Percentiles rank a stretch among this genome's conserved stretches.
phyloP scores from a whole-genome alignment of 92 coral and sea anemone genomes.

The Parazoanthus swiftii region DNA sequence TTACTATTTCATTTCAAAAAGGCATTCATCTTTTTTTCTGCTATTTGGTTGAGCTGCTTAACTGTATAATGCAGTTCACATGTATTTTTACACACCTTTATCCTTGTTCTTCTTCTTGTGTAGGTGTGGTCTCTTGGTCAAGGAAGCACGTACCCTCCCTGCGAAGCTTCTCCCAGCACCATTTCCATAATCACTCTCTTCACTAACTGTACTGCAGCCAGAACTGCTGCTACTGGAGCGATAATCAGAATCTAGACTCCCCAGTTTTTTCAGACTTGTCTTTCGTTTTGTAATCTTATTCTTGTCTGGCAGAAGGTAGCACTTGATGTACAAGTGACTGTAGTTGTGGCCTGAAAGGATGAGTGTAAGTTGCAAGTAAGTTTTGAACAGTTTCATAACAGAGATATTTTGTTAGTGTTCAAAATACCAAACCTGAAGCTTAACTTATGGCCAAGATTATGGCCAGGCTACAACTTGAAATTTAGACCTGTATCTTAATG shows the following conservation, averaged over 20 bases:
- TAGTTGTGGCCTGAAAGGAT: constrained; percentile 69
- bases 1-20: no score
- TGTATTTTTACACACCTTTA: constrained; percentile 52
- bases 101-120: constrained; percentile 62
- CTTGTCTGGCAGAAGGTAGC: constrained; percentile 81
- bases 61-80: no score
- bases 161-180: constrained; percentile 48
- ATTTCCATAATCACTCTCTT: constrained; percentile 46
- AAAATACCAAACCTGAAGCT: no score
- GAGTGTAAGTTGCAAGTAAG: not conserved
- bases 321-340: constrained; percentile 79
- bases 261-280: constrained; percentile 67
- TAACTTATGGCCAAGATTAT: no score
- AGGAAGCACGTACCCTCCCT: constrained; percentile 63
- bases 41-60: no score
- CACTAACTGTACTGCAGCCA: constrained; percentile 51
- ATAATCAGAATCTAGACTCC: constrained; percentile 25
- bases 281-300: constrained; percentile 76
- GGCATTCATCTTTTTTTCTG: no score
- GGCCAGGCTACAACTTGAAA: no score
- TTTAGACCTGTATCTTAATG: no score
- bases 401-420: not conserved
- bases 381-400: no score
- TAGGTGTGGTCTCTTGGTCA: constrained; percentile 69
- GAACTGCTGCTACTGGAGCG: constrained; percentile 59